Evolutionary conservation across 2,888 invertebrate species (phyloP).

Genomic region (Drosophila phalerata): DNA sequence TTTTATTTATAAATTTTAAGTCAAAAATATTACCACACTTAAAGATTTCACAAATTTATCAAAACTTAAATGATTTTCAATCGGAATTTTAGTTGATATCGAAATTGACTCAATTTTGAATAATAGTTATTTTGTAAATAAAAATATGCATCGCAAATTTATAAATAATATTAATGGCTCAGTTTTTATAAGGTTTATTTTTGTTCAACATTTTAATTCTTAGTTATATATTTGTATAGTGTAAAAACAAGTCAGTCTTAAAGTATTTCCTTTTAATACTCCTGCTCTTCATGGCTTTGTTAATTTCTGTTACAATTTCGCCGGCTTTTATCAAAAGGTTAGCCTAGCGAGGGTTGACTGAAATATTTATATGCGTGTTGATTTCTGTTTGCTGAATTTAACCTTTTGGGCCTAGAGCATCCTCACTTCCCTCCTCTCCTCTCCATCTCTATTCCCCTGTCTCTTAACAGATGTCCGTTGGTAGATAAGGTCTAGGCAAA

Average conservation of each 20-base stretch:
- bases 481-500: conserved; percentile 66
- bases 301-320: conserved; percentile 52
- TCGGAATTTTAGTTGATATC: too few relatives aligned
- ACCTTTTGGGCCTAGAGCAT: conserved; percentile 61
- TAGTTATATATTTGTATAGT: background rate
- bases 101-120: too few relatives aligned
- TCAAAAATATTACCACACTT: too few relatives aligned
- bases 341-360: conserved; percentile 54
- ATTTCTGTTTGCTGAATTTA: conserved; percentile 81
- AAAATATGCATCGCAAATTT: too few relatives aligned
- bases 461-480: conserved; percentile 59
- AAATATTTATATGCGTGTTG: conserved; percentile 84
- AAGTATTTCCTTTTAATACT: background rate
- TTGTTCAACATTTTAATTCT: background rate
- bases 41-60: too few relatives aligned
- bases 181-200: background rate
- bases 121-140: too few relatives aligned
- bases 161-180: too few relatives aligned
- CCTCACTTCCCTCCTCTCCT: background rate
- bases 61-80: too few relatives aligned
- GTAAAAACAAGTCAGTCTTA: conserved; percentile 8
- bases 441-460: too few relatives aligned
- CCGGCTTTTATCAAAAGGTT: conserved; percentile 67
- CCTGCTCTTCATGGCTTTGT: conserved; percentile 7
- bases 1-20: too few relatives aligned